Evolutionary conservation across 1,140 invertebrate species (phyloP).

Genomic region (Atta colombica): DNA sequence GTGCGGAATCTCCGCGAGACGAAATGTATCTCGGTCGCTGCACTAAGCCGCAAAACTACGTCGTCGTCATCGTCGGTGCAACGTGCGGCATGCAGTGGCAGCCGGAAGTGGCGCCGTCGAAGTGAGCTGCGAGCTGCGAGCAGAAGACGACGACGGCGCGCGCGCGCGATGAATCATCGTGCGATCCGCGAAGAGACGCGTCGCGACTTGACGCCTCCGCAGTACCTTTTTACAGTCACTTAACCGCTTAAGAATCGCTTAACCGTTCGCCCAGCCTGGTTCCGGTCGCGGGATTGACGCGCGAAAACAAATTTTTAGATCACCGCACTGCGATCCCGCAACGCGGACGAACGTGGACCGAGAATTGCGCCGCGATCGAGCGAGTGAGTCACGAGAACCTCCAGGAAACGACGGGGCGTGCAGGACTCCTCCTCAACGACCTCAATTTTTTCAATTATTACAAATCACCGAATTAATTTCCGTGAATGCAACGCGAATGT

Average conservation of each 20-base stretch:
- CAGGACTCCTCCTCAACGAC: conserved; percentile 3
- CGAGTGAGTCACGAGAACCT: conserved; percentile 42
- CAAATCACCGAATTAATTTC: conserved; percentile 38
- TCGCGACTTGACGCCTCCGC: conserved; percentile 51
- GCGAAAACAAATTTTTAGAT: conserved; percentile 53
- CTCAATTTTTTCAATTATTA: conserved; percentile 54
- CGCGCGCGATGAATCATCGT: conserved; percentile 43
- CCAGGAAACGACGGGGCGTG: conserved; percentile 15
- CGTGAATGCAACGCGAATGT: conserved; percentile 6
- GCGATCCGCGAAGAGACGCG: conserved; percentile 46
- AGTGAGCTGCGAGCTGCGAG: neutral
- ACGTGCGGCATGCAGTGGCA: neutral
- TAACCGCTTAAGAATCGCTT: conserved; percentile 50
- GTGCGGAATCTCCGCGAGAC: neutral
- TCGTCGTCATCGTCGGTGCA: neutral
- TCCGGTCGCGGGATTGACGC: conserved; percentile 38
- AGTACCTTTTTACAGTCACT: conserved; percentile 47
- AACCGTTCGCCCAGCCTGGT: conserved; percentile 18
- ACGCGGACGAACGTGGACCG: neutral
- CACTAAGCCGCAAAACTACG: conserved; percentile 7
- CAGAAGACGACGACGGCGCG: conserved; percentile 21
- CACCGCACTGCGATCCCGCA: conserved; percentile 29
- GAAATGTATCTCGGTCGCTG: conserved; percentile 14
- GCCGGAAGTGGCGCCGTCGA: conserved; percentile 56
- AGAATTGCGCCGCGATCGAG: conserved; percentile 18